Evolutionary conservation across 2,797 vertebrate genomes (phyloP), one percentile per base, ranked within the genome.

Genomic region (Paratrypauchen microcephalus): DNA sequence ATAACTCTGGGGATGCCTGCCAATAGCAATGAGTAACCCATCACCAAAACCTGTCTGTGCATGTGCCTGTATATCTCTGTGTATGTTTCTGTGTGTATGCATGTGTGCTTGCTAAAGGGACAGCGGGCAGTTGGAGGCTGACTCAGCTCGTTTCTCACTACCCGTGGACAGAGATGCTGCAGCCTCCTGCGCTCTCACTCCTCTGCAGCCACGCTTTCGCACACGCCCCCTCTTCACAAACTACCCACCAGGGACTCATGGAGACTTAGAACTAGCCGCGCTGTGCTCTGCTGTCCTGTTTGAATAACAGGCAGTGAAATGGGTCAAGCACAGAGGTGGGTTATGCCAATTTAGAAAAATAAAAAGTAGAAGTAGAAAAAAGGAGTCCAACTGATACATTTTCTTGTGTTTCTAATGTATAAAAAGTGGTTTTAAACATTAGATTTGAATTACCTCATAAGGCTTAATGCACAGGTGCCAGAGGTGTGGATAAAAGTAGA

Each of bases 221-320:
- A 61, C 70, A 70, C 69, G 70, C 81, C 23, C 74, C 47, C 70
- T 81, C 79, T 67, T 68, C 68, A 48, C 70, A 80, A 60, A 86
- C 50, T 45, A 61, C 73, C 71, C 78, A 74, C 80, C 4, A n/a
- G 86, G 79, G 85, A 85, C 74, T 72, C 71, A 85, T 86, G 81
- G 23, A 84, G 80, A 80, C 85, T 65, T 5, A 23, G 72, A 41
- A 82, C 83, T 82, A 82, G 84, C 79, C 71, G 69, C 69, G 72
- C 81, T 65, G 21, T 57, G 30, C 67, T 58, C 63, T 67, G 80
- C 76, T 73, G 65, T 72, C 5, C n/a, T 67, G 81, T 86, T 87
- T 88, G 82, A 91, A 89, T 89, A 90, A 90, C 85, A 88, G 69
- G 70, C 83, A 68, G 69, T 15, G 2, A 58, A 86, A 88, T 90